Conservation (phyloP, 2,113 vertebrate species). For the Cynocephalus volans region DNA sequence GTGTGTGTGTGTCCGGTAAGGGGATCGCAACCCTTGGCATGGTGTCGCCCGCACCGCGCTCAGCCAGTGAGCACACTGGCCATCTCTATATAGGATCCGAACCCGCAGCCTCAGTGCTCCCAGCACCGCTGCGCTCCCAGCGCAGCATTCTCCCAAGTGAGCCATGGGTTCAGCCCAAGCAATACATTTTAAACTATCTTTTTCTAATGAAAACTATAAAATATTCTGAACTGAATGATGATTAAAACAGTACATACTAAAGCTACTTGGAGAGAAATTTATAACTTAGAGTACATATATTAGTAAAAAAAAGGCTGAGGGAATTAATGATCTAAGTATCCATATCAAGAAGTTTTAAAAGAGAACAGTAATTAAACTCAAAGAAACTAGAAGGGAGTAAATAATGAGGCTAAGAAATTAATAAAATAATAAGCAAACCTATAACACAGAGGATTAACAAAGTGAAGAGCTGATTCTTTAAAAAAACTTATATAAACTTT, state of each 20-base stretch:
- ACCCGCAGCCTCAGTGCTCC: too few species aligned
- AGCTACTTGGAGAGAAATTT: not conserved
- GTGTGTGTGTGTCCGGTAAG: too few species aligned
- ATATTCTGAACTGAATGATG: not conserved
- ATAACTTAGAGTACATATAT: not conserved
- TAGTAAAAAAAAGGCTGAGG: not conserved
- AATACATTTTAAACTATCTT: not conserved
- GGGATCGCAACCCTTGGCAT: too few species aligned
- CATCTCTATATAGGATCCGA: too few species aligned
- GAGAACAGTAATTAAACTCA: not conserved
- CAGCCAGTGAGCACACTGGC: too few species aligned
- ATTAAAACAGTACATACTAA: not conserved
- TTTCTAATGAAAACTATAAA: slow-evolving; percentile 2
- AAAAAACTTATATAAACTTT: not conserved
- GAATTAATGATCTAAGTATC: not conserved
- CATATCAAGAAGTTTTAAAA: not conserved
- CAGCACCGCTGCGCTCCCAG: too few species aligned
- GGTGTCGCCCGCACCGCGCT: too few species aligned
- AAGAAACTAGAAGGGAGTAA: not conserved
- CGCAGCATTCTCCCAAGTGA: too few species aligned
- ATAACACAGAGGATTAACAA: not conserved
- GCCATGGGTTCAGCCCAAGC: too few species aligned
- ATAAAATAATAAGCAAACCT: not conserved
- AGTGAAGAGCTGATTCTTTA: not conserved
- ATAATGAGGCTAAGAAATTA: not conserved